These are phyloP conservation scores for Puma concolor DNA, from an alignment of 2,113 vertebrate genomes.

Conservation along the genomic window DNA sequence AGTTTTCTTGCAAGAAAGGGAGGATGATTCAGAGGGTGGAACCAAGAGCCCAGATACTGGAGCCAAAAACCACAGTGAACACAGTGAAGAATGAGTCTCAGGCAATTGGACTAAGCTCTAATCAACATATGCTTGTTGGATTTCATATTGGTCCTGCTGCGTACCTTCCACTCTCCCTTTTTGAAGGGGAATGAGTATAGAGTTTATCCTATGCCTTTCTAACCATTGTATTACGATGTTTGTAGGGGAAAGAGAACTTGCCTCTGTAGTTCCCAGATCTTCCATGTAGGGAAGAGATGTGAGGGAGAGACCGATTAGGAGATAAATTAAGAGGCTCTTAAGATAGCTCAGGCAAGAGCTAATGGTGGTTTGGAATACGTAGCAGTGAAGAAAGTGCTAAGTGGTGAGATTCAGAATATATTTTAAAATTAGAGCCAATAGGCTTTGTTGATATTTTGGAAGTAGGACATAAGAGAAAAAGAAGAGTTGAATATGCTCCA, in stretches of 20 bases:
- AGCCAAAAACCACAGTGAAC: neutral
- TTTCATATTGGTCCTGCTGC: neutral
- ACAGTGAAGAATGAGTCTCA: neutral
- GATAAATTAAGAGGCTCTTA: neutral
- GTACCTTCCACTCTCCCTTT: neutral
- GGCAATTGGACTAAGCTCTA: neutral
- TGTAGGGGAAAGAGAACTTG: neutral
- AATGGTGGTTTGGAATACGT: neutral
- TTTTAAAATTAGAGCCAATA: neutral
- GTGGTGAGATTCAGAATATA: neutral
- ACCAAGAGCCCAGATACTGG: neutral
- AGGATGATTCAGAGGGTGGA: constrained; percentile 26
- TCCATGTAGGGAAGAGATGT: neutral
- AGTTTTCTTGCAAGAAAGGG: constrained; percentile 45
- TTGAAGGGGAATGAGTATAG: neutral
- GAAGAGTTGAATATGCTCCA: neutral
- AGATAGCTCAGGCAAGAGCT: neutral
- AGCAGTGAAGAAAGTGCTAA: neutral
- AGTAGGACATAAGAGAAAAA: neutral
- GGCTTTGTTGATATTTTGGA: neutral
- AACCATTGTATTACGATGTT: neutral
- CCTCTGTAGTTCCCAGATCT: neutral
- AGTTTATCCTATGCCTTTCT: neutral
- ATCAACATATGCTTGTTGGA: neutral
- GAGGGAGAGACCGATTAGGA: neutral